Base-by-base conservation (phyloP, 1,140 invertebrate genomes). In the Drosophila hydei region DNA sequence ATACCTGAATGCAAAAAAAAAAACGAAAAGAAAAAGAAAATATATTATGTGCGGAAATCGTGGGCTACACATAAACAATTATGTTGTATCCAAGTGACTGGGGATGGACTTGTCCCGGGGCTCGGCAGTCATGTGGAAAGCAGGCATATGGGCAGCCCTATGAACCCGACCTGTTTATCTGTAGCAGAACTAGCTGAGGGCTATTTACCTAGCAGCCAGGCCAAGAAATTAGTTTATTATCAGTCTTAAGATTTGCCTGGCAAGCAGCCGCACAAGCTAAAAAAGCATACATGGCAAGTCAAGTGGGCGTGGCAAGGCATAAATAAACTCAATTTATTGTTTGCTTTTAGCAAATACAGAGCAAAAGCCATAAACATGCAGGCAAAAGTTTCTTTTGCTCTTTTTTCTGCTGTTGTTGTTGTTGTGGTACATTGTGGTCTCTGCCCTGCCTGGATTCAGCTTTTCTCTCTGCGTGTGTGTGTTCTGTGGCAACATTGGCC, bases 1-100 rank as follows among this genome's bases (percentile, higher is more conserved):
- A 58, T 75, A 85, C 83, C 81, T 88, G 77, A 75, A 81, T 80
- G 80, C 56, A 55, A 76, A 83, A 47, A 42, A 23, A 48, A 55
- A 42, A 25, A 54, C 36, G 54, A 40, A 61, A 45, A 62, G 27
- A n/a, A 25, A 47, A 6, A 56, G 33, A 33, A 63, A 64, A 70
- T 58, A 64, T 67, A 72, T 42, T 42, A 73, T 67, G 64, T 75
- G 38, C n/a, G 4, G 8, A 42, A 42, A 69, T 55, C 43, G 25
- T 54, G 47, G 21, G 16, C 45, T 69, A 61, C 70, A 80, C 71
- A 71, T 63, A 87, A 85, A 80, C 80, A 84, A 84, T 87, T 87
- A 84, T 87, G 61, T 74, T 73, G 72, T 80, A 40, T 52, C 65
- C 48, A 60, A 55, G 54, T 36, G 48, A 40, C 70, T 72, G 6